A percentile compares a stretch with the other conserved stretches of the same genome.
phyloP scores from a whole-genome alignment of 2,888 invertebrate species.

The Lithodes maja region DNA sequence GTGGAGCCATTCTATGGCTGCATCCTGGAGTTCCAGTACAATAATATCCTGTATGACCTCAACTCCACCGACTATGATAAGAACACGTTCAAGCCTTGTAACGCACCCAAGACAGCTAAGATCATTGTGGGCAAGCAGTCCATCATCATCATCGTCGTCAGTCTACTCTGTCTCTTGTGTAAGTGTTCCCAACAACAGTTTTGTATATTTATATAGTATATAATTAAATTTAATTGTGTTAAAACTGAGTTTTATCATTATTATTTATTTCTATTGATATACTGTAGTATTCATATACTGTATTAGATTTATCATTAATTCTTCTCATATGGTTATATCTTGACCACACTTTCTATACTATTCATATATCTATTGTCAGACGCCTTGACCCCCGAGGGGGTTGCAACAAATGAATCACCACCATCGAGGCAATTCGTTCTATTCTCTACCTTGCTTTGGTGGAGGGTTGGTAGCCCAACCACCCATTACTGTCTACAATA shows the following conservation, averaged over 20 bases:
- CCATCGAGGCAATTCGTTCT: too few relatives aligned
- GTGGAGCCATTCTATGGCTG: conserved; percentile 62
- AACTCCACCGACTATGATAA: conserved; percentile 64
- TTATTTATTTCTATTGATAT: neutral
- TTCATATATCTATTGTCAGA: too few relatives aligned
- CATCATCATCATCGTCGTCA: conserved; percentile 67
- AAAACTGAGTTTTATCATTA: neutral
- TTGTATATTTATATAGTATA: neutral
- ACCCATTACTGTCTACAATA: neutral
- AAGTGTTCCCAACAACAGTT: conserved; percentile 21
- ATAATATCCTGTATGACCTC: conserved; percentile 65
- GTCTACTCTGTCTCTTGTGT: conserved; percentile 62
- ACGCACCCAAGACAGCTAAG: conserved; percentile 17
- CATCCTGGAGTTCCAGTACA: conserved; percentile 53
- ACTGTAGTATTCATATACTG: too few relatives aligned
- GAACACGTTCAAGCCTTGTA: conserved; percentile 57
- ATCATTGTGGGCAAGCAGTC: conserved; percentile 64
- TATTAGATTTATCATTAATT: too few relatives aligned
- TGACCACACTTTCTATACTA: too few relatives aligned
- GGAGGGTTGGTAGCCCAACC: too few relatives aligned
- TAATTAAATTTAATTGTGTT: neutral
- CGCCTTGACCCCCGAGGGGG: too few relatives aligned
- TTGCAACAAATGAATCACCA: too few relatives aligned
- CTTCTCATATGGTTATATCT: too few relatives aligned
- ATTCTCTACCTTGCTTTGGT: too few relatives aligned